phyloP scores from a whole-genome alignment of 2,113 vertebrate genomes.

The Megaceryle maxima region DNA sequence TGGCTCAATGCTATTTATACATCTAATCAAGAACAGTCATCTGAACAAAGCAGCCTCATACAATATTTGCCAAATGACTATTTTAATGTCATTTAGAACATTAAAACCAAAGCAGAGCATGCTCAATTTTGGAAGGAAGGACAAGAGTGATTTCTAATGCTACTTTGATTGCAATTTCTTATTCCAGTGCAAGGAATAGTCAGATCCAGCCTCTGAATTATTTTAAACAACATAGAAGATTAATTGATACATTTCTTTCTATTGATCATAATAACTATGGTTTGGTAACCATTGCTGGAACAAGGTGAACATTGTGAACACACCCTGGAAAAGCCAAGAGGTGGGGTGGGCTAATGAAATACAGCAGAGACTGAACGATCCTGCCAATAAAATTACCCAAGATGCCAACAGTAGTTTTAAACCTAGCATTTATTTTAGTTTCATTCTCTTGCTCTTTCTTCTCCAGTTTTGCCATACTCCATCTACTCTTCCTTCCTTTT shows the following conservation, averaged over 20 bases:
- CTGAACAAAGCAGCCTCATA: not conserved
- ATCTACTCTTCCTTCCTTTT: not conserved
- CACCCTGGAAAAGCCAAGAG: conserved; percentile 6
- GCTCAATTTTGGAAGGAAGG: not conserved
- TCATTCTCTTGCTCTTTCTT: not conserved
- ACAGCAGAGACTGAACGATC: conserved; percentile 11
- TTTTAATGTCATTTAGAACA: conserved; percentile 28
- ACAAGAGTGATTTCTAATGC: not conserved
- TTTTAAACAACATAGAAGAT: conserved; percentile 3
- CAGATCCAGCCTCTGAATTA: conserved; percentile 33
- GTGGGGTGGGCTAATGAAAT: conserved; percentile 36
- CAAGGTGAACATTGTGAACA: not conserved
- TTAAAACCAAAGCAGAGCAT: conserved; percentile 29
- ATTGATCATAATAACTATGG: not conserved
- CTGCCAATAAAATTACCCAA: conserved; percentile 22
- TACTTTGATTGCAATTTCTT: conserved; percentile 6
- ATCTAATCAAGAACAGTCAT: not conserved
- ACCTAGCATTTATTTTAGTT: not conserved
- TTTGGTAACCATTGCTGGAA: not conserved
- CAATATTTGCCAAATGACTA: not conserved
- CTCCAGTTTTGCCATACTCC: not conserved
- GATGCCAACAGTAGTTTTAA: not conserved
- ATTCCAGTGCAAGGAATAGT: not conserved
- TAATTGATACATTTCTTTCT: conserved; percentile 36
- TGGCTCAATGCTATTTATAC: not conserved